Evolutionary conservation across 2,888 invertebrate species (phyloP), one percentile per base, ranked within the genome.

Genomic region (Parelbella ahira): DNA sequence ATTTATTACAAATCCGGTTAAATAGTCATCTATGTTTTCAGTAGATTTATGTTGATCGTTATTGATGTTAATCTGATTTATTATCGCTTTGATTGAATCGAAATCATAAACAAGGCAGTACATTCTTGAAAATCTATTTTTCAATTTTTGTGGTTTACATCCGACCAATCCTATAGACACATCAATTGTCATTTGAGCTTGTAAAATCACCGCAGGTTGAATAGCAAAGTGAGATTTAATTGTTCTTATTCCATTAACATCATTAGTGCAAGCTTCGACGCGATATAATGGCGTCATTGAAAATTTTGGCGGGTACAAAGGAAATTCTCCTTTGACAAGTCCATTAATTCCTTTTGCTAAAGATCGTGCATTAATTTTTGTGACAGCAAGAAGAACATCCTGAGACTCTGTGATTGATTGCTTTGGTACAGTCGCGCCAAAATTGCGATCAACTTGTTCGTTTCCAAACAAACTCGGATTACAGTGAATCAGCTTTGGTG

Each of bases 1-100:
- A 49, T 86, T 81, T n/a, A 84, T 10, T 12, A 67, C 69, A 51
- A 84, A 86, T 2, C 86, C 86, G 10, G 84, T 75, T 20, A 87
- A 43, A 19, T 68, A 36, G 4, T 68, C 57, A 3, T 61, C 47
- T 42, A 18, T 60, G 2, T 46, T 51, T 47, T 53, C 5, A 43
- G 44, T 12, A 37, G 11, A 6, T 54, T 19, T 5, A 62, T 30
- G 1, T 54, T 47, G 20, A 7, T 69, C 67, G 47, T 86, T 86
- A 2, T 77, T 62, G 20, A 68, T 62, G 5, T 53, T 51, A 25
- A 86, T 66, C 45, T 52, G 47, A 25, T 52, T 52, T 7, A 79
- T 37, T 21, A 80, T 48, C 4, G 48, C 19, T 49, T 63, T 63
- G 2, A 65, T 49, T 7, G 61, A 52, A 0, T 63, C 46, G 4